These are phyloP conservation scores for Heliconius nattereri DNA, from an alignment of 1,140 invertebrate species.

Conservation along the genomic window DNA sequence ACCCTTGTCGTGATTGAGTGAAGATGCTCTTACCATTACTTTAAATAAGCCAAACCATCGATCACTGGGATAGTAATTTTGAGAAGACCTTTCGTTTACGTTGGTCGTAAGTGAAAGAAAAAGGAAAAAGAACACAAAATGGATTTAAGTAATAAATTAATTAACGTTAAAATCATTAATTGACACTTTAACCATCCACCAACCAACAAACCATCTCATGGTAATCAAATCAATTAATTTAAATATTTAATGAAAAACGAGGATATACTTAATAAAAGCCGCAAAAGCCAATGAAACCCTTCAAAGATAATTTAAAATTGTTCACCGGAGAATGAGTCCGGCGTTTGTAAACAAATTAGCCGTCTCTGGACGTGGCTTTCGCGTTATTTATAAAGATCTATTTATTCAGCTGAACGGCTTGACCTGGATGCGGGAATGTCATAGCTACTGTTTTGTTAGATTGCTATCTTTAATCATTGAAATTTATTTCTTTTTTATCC, in stretches of 20 bases:
- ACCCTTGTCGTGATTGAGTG: constrained; percentile 65
- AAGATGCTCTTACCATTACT: constrained; percentile 60
- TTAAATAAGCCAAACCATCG: constrained; percentile 69
- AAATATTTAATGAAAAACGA: background rate
- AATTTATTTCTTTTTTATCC: constrained; percentile 6
- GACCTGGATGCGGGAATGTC: constrained; percentile 68
- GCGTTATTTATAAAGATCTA: constrained; percentile 76
- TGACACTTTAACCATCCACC: background rate
- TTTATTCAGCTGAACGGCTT: constrained; percentile 72
- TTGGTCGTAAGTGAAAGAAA: constrained; percentile 12
- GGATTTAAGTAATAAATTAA: no score
- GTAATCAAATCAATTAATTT: background rate
- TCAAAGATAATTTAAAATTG: constrained; percentile 24
- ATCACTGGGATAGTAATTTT: constrained; percentile 67
- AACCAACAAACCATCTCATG: no score
- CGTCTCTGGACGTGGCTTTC: constrained; percentile 47
- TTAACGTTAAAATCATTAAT: background rate
- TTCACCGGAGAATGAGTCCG: constrained; percentile 7
- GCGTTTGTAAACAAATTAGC: constrained; percentile 57
- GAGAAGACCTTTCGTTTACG: constrained; percentile 43
- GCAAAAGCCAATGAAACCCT: constrained; percentile 20
- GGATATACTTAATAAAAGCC: background rate
- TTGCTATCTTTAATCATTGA: constrained; percentile 6
- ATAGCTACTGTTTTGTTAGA: constrained; percentile 38
- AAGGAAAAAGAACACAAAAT: no score